Evolutionary conservation across 2,888 invertebrate species (phyloP), one percentile per base, ranked within the genome.

Genomic region (Disparrhopalites patrizii): DNA sequence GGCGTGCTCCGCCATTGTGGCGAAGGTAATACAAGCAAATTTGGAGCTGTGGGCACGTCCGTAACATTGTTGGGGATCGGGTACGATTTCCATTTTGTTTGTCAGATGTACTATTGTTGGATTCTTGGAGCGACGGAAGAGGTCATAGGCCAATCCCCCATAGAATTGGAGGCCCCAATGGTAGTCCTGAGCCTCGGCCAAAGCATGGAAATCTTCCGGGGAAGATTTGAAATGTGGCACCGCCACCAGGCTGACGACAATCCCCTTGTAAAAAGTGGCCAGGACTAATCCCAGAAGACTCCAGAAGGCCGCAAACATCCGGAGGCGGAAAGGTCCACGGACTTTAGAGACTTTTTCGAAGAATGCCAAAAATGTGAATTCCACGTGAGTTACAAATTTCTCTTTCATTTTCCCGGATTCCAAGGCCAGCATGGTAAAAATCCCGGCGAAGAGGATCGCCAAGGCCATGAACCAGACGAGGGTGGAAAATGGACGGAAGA

Each of bases 91-190:
- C 52, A 52, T 52, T 52, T 52, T 27, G 5, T 15, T 7, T 3
- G 28, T n/a, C 27, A 52, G 7, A 28, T 30, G 52, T 7, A 23
- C 8, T 30, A 52, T 52, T 18, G 52, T 28, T 8, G 52, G 52
- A 15, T 52, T 52, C 4, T 27, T 27, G 28, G 52, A 52, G 30
- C 18, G 25, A 5, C n/a, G 4, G 28, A 52, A 52, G 8, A 52
- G 52, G 15, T 52, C 52, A 30, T 52, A 52, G 5, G 52, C 52
- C 10, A 28, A 28, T 8, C 52, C 52, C 2, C 52, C 52, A 15
- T 52, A 52, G 28, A 52, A 52, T n/a, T 52, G 52, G 15, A 52
- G 52, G 15, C 52, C 52, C 52, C 28, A 25, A 5, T 15, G 27
- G 23, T 52, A 52, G 18, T 52, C 28, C 1, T 27, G 13, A 3